Base-by-base conservation (phyloP, 23 tunicate genomes). In the Halocynthia aurantium region DNA sequence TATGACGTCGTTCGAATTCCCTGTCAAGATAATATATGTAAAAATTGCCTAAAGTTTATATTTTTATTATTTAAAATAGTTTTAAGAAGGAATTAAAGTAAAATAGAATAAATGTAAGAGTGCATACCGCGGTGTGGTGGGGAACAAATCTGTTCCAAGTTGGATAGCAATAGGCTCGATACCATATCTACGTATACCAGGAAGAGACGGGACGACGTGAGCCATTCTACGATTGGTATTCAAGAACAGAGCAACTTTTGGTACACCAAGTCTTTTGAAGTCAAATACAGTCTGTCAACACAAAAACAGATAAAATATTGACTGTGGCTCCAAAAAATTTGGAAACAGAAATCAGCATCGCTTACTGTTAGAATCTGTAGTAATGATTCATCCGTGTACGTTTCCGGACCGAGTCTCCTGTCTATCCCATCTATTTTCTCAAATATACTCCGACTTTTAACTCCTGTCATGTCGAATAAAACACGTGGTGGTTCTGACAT, bases 191-290 rank as follows among this genome's bases (percentile, higher is more conserved):
- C 53, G 22, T 12, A 85, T 21, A 4, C 62, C 22, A 10, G 22
- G 18, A 50, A 73, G 12, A 15, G 73, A 52, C 8, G 76, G 76
- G 49, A 80, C 15, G 65, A 73, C 66, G 61, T 85, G 77, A 50
- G 69, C 76, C 85, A 70, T 77, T 15, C 73, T 75, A 54, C 75
- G 80, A 52, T 85, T 77, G 17, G 90, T 80, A 50, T 85, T 85
- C 6, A 85, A 49, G 19, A 80, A 58, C 7, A 85, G 80, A 70
- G 81, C 76, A 6, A 73, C 69, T 50, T 81, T 85, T 8, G 80
- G 71, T 0, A 71, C 81, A 19, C 80, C 76, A 0, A 81, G 80
- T 67, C 90, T 61, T 20, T 21, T 61, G 49, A 64, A 51, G 21
- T 54, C 51, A 53, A 80, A 85, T 8, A 83, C 80, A 9, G 31